phyloP scores from a whole-genome alignment of 2,888 invertebrate species.

The Torymus auratus region DNA sequence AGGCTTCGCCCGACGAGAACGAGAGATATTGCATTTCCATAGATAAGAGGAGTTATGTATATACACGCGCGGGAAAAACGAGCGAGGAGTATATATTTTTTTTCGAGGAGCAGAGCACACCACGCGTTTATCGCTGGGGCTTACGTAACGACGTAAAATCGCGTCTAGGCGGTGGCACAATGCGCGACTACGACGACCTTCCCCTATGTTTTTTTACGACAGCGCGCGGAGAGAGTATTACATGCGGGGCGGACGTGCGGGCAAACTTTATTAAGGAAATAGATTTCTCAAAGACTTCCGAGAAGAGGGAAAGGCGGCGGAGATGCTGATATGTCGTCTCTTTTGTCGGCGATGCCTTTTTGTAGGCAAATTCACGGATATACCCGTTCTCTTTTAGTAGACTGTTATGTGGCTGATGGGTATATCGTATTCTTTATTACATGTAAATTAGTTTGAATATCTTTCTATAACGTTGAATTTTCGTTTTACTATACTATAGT shows the following conservation, averaged over 20 bases:
- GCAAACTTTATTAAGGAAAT: constrained; percentile 1
- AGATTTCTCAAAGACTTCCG: neutral
- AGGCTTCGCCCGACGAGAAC: neutral
- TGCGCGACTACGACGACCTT: neutral
- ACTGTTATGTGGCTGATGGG: no score
- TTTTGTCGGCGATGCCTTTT: no score
- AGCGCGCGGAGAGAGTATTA: neutral
- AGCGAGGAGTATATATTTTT: neutral
- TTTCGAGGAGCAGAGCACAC: constrained; percentile 49
- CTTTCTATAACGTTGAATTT: no score
- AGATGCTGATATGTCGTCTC: no score
- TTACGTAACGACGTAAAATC: constrained; percentile 62
- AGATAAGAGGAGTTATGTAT: constrained; percentile 10
- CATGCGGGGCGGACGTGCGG: neutral
- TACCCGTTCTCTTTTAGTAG: no score
- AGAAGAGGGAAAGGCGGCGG: neutral
- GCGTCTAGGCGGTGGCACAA: constrained; percentile 4
- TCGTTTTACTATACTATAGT: no score
- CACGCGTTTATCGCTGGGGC: constrained; percentile 62
- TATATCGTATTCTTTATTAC: no score
- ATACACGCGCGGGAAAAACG: no score
- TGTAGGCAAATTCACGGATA: no score
- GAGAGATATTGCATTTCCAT: constrained; percentile 32
- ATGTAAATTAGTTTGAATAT: no score
- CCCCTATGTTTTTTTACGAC: constrained; percentile 20